Percentiles rank a stretch among this genome's conserved stretches.
Conservation (phyloP, 2,113 vertebrate species). For the Recurvirostra avosetta region DNA sequence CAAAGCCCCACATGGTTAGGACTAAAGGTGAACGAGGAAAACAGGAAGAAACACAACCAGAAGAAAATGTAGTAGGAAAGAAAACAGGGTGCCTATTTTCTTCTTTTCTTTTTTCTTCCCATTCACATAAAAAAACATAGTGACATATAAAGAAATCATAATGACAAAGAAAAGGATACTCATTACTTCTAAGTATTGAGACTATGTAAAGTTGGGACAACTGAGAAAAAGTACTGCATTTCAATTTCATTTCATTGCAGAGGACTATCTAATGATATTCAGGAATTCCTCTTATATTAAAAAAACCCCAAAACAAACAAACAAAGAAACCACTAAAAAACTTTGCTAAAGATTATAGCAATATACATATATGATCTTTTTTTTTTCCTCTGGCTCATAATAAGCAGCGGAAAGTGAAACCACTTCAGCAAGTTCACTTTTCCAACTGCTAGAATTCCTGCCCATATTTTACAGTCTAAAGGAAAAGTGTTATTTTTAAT, state of each 20-base stretch:
- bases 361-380: neutral
- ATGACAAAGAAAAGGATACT: neutral
- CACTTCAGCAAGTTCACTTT: neutral
- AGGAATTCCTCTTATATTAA: neutral
- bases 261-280: neutral
- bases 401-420: neutral
- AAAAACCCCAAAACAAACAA: neutral
- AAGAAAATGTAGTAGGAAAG: neutral
- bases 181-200: neutral
- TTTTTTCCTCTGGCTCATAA: neutral
- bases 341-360: neutral
- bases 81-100: neutral
- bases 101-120: neutral
- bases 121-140: neutral
- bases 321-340: neutral
- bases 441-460: neutral
- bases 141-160: neutral
- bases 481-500: neutral
- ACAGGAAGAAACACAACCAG: neutral
- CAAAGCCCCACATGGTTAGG: neutral
- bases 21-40: neutral
- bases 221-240: neutral
- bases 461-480: neutral
- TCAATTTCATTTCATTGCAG: neutral
- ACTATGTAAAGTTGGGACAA: neutral